Conservation (phyloP, 2,797 vertebrate species). For the Scomberomorus guttatus region DNA sequence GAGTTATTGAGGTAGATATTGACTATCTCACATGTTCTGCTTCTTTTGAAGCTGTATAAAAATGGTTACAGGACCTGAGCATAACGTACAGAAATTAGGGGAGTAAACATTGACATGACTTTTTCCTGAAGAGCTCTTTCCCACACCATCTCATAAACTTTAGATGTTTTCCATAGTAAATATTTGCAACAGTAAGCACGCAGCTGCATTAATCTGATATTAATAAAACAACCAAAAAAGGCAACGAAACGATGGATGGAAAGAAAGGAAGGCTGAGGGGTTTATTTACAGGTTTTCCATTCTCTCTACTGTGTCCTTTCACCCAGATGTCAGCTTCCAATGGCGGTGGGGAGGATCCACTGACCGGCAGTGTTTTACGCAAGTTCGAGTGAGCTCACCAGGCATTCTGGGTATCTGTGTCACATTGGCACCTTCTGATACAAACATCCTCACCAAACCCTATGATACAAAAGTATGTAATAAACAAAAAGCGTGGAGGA, state of each 20-base stretch:
- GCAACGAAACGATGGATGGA: neutral
- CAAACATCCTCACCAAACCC: neutral
- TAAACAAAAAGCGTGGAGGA: neutral
- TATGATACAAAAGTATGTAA: neutral
- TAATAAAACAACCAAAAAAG: neutral
- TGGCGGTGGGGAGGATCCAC: constrained; percentile 19
- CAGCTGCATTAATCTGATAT: neutral
- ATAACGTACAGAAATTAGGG: neutral
- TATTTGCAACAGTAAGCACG: too few relatives aligned
- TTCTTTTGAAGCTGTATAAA: neutral
- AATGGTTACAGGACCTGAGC: neutral
- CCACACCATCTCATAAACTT: neutral
- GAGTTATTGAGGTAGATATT: neutral
- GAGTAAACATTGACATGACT: neutral
- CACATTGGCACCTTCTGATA: neutral
- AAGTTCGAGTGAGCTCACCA: constrained; percentile 3
- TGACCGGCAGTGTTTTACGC: constrained; percentile 34
- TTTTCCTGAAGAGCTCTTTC: neutral
- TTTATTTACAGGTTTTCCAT: neutral
- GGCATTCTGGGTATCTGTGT: constrained; percentile 19
- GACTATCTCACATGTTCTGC: neutral
- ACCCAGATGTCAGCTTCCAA: constrained; percentile 59
- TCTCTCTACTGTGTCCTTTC: constrained; percentile 65
- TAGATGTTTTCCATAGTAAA: neutral
- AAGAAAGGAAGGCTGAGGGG: neutral